Evolutionary conservation across 2,888 invertebrate species (phyloP), one percentile per base, ranked within the genome.

Genomic region (Malthinus flaveolus): DNA sequence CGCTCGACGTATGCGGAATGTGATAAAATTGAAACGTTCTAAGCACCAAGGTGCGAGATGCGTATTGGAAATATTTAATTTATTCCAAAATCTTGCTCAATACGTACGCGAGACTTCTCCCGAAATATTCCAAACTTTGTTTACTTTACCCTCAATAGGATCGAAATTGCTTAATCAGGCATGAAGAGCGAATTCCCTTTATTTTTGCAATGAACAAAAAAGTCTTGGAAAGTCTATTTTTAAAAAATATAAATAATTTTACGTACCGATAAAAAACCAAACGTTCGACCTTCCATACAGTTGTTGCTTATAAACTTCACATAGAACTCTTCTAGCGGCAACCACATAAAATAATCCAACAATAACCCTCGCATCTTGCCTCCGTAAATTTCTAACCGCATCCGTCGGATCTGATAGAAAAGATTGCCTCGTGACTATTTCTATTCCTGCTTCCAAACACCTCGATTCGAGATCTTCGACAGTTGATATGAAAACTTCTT

Each of bases 341-440:
- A 95, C 96, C 58, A 97, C 98, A 81, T 99, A 99, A 82, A 98
- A 99, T 51, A 99, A 84, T 0, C 98, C 99, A 23, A 99, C 95
- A 67, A 99, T 96, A 67, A 99, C 96, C 64, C 99, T 84, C 3
- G 98, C 97, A 79, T 99, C 98, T 78, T 97, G 97, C 47, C 97
- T 85, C 63, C 95, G 84, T 39, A 99, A 83, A 80, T 97, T 98
- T 64, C 94, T 85, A 45, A 98, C 97, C 10, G 97, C 97, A 78
- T 97, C 97, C 6, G 91, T 89, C 2, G 98, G 98, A 81, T 99
- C 97, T 50, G 95, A 95, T 56, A 97, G 85, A 78, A 99, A 99
- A 70, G 95, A 96, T 80, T 98, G 97, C 60, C 98, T 84, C 35
- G 96, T 95, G 62, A 96, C 93, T 70, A 98, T 97, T 81, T 97